A percentile compares a stretch with the other conserved stretches of the same genome.
Evolutionary conservation across 2,113 vertebrate species (phyloP).

Genomic region (Cyanoderma ruficeps): DNA sequence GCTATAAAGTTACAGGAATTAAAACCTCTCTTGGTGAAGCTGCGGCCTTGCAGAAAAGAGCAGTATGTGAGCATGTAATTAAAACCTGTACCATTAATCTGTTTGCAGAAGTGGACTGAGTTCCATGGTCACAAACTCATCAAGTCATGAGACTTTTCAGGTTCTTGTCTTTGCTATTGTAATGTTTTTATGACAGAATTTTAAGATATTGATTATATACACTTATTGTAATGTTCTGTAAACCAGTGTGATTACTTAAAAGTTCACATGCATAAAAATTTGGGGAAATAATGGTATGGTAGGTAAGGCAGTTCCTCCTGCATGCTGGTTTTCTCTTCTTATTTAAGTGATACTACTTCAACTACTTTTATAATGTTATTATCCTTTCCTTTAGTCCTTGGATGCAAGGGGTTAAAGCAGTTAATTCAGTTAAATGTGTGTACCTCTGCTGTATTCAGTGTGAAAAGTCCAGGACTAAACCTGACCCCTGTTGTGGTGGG

Average conservation of each 20-base stretch:
- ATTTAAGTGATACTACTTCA: neutral
- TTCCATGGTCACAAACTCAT: neutral
- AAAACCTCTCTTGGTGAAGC: neutral
- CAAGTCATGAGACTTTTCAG: neutral
- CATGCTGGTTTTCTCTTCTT: neutral
- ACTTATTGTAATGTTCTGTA: neutral
- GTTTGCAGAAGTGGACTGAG: neutral
- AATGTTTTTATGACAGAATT: neutral
- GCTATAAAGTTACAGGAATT: constrained; percentile 15
- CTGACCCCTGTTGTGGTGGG: neutral
- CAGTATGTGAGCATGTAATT: neutral
- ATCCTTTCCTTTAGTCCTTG: neutral
- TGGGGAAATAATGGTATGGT: neutral
- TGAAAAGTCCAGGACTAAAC: neutral
- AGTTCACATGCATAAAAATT: neutral
- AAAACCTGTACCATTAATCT: neutral
- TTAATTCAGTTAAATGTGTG: neutral
- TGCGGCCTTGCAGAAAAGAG: neutral
- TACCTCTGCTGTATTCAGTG: neutral
- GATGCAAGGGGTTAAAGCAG: neutral
- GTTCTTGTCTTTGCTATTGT: neutral
- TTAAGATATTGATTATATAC: neutral
- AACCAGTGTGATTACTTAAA: neutral
- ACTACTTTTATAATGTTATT: neutral
- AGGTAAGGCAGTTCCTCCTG: neutral